A percentile compares a stretch with the other conserved stretches of the same genome.
Conservation (phyloP, 2,797 vertebrate genomes). For the Phataginus tricuspis region DNA sequence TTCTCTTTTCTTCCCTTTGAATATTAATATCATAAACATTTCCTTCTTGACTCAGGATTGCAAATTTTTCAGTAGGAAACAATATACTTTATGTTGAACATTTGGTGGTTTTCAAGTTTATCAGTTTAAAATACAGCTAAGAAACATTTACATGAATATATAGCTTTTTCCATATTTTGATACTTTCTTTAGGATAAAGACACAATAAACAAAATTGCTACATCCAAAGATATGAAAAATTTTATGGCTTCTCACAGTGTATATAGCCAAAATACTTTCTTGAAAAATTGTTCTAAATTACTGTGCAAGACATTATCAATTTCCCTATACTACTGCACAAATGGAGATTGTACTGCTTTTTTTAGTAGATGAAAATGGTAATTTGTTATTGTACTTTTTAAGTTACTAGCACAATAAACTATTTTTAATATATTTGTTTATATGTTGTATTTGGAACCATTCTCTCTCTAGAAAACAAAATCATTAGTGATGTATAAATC, state of each 20-base stretch:
- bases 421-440: not conserved
- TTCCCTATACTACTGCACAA: not conserved
- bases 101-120: not conserved
- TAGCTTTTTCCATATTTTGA: not conserved
- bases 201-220: not conserved
- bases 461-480: constrained; percentile 32
- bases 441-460: not conserved
- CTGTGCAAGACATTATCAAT: not conserved
- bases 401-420: not conserved
- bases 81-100: not conserved
- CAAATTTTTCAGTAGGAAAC: not conserved
- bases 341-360: not conserved
- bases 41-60: not conserved
- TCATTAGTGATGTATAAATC: not conserved
- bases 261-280: not conserved
- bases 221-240: not conserved
- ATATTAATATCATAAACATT: not conserved
- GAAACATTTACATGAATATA: not conserved
- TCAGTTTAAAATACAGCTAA: constrained; percentile 38
- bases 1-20: not conserved
- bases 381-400: not conserved
- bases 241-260: not conserved
- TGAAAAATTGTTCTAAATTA: not conserved
- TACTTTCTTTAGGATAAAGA: not conserved
- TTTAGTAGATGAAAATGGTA: not conserved